phyloP scores from a whole-genome alignment of 2,113 vertebrate species.

The Sciurus niger region DNA sequence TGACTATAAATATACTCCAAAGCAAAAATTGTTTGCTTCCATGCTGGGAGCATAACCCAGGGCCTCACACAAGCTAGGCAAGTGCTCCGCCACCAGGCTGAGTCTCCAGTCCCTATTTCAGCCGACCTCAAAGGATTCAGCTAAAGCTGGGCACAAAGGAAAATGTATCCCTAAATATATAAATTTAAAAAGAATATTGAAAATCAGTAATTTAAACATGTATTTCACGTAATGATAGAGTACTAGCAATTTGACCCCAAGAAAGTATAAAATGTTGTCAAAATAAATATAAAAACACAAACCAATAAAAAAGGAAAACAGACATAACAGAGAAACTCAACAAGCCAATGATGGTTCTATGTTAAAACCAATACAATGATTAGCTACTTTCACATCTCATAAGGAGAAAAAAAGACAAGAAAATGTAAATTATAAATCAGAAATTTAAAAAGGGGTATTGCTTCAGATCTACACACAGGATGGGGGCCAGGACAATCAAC shows the following conservation, averaged over 20 bases:
- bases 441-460: background rate
- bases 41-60: background rate
- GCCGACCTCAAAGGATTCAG: background rate
- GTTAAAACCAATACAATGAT: conserved; percentile 10
- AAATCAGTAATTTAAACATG: background rate
- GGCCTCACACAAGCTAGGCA: background rate
- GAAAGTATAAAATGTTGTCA: background rate
- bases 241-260: background rate
- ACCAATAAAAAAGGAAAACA: background rate
- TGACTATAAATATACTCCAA: background rate
- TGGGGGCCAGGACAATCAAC: background rate
- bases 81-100: background rate
- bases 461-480: background rate
- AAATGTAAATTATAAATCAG: background rate
- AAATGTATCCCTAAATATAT: background rate
- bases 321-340: background rate
- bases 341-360: background rate
- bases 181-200: background rate
- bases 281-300: background rate
- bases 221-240: background rate
- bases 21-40: background rate
- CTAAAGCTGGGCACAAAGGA: background rate
- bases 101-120: background rate
- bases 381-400: background rate
- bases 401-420: background rate